Evolutionary conservation across 2,888 invertebrate genomes (phyloP).

Genomic region (Chrysomela aeneicollis): DNA sequence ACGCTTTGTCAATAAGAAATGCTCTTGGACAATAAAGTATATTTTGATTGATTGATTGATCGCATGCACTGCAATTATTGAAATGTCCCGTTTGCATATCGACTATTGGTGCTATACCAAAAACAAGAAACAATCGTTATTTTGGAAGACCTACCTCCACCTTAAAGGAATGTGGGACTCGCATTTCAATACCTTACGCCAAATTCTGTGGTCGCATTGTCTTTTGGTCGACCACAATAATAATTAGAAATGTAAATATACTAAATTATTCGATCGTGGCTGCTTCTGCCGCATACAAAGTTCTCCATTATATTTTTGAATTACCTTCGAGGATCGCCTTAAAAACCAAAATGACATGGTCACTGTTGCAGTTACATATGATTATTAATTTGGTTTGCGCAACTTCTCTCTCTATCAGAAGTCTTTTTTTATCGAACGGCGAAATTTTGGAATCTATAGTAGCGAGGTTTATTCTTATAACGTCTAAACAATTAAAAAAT

Average conservation of each 20-base stretch:
- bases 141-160: neutral
- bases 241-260: slow-evolving; percentile 23
- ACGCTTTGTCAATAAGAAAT: too few species aligned
- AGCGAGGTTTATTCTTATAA: too few species aligned
- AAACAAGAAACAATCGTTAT: neutral
- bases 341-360: slow-evolving; percentile 18
- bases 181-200: neutral
- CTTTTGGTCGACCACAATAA: slow-evolving; percentile 1
- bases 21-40: too few species aligned
- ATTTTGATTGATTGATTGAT: too few species aligned
- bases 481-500: too few species aligned
- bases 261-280: slow-evolving; percentile 21
- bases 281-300: slow-evolving; percentile 19
- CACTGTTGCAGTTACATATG: too few species aligned
- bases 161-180: neutral
- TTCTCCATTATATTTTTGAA: slow-evolving; percentile 15
- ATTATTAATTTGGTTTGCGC: too few species aligned
- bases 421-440: too few species aligned
- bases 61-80: too few species aligned
- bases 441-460: too few species aligned
- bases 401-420: too few species aligned
- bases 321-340: slow-evolving; percentile 22
- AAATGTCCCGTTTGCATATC: too few species aligned
- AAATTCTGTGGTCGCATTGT: slow-evolving; percentile 12
- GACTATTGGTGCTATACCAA: neutral